Evolutionary conservation across 2,888 invertebrate species (phyloP), one percentile per base, ranked within the genome.

Genomic region (Ptychoptera albimana): DNA sequence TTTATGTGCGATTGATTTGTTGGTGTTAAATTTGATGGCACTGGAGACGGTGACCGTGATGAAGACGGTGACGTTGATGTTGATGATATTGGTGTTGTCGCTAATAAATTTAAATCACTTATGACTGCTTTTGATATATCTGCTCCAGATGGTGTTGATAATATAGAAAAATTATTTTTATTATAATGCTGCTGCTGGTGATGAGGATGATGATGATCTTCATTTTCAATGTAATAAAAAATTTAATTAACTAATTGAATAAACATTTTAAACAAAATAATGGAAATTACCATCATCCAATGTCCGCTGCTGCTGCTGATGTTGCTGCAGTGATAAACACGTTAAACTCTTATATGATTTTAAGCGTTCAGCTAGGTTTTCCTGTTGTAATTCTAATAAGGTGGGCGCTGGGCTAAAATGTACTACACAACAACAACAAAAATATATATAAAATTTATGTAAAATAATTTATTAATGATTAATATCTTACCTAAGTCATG

Each of bases 321-420:
- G 23, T 23, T 23, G 14, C 32, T 5, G 29, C 12, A 9, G 30
- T 11, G 14, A 32, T 31, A 32, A 31, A 6, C 12, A 32, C 30
- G 39, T 43, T 29, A 45, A 43, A 44, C 45, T 46, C 23, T 59
- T 59, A 37, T 57, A 50, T 32, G 55, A 55, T 45, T 57, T 59
- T 50, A 92, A 70, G 52, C 93, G 73, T 58, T 87, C 82, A 52
- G 85, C 85, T 45, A 91, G 75, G 66, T 83, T 87, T 67, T 91
- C 91, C 51, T 91, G 75, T 57, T 88, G 86, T 42, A 82, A 75
- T 63, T 91, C 89, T 40, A 85, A 76, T 47, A 84, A 73, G 12
- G 89, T 88, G 35, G 89, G 86, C 51, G 84, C 84, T 2, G 84
- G 82, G 70, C 80, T 82, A 58, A 84, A 85, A 64, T 83, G 82